Conservation (phyloP, 30 jellyfish, hydroid and myxozoan species). For the Turritopsis rubra region DNA sequence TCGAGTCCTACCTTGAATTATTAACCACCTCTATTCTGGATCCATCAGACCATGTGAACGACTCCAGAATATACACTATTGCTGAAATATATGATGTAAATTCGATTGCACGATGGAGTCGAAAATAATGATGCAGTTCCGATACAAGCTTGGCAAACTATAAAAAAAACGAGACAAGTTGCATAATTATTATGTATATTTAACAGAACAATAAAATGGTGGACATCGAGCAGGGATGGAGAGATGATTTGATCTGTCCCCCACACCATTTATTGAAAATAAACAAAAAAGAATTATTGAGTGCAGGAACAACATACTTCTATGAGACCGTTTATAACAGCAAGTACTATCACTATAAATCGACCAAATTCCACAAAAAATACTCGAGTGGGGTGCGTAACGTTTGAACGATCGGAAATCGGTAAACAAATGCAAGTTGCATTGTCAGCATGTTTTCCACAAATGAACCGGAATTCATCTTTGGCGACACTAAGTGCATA, state of each 20-base stretch:
- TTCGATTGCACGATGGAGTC: slow-evolving; percentile 68
- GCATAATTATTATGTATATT: neutral
- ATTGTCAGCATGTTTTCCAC: slow-evolving; percentile 20
- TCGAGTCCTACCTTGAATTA: neutral
- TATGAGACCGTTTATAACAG: slow-evolving; percentile 45
- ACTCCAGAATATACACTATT: slow-evolving; percentile 55
- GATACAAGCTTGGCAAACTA: slow-evolving; percentile 68
- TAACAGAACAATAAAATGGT: neutral
- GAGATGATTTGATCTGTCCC: no score
- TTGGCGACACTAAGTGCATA: slow-evolving; percentile 63
- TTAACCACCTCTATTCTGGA: neutral
- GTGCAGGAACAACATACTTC: slow-evolving; percentile 74
- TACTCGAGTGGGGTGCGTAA: slow-evolving; percentile 27
- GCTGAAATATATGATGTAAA: slow-evolving; percentile 57
- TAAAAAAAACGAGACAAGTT: slow-evolving; percentile 4
- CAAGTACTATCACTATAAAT: slow-evolving; percentile 57
- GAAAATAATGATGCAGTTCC: slow-evolving; percentile 73
- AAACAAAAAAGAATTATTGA: no score
- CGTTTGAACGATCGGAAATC: neutral
- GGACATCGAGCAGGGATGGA: no score
- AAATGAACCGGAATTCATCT: slow-evolving; percentile 28
- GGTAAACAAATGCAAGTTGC: slow-evolving; percentile 44
- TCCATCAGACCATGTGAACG: slow-evolving; percentile 19
- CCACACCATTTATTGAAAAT: no score
- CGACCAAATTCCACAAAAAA: slow-evolving; percentile 84